Base-by-base conservation (phyloP, 2,113 vertebrate genomes). In the Phoenicopterus ruber region DNA sequence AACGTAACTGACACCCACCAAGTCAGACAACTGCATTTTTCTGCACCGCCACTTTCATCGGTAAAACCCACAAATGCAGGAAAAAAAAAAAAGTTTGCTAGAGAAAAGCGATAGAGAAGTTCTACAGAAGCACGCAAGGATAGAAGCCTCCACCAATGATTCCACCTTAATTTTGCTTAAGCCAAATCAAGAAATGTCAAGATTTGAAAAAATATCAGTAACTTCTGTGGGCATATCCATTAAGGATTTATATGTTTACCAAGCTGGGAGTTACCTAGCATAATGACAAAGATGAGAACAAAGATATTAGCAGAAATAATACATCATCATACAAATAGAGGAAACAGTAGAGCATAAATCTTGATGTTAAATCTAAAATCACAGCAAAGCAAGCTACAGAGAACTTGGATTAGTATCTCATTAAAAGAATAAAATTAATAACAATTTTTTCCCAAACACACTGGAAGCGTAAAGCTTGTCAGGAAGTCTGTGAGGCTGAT, bases 1-100 rank as follows among this genome's bases (percentile, higher is more conserved):
- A 42, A 49, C 1, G 2, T 25, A 50, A 44, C 22, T 0, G 0
- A 73, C 40, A 38, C 54, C 22, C 4, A 10, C 40, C 40, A 55
- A 16, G 40, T 57, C n/a, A 54, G 29, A 49, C 17, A 65, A 11
- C n/a, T 49, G 31, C 32, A 24, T 47, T 62, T 44, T 47, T 42
- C 66, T 74, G 22, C n/a, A 25, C 42, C 50, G 24, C 29, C 7
- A 3, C 36, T 62, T 62, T n/a, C 49, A 55, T 38, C 38, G 38
- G 42, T 32, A 61, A 61, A 74, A 63, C 7, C 55, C 74, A 38
- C 73, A 85, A 49, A 62, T 38, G 32, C 11, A 7, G n/a, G n/a
- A 49, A 31, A 38, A 57, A 57, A 49, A 49, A 17, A 20, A 8
- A 12, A 47, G 29, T 21, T 21, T 73, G 22, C 50, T 34, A 54